Conservation (phyloP, 2,797 vertebrate species). For the Phalanger gymnotis region DNA sequence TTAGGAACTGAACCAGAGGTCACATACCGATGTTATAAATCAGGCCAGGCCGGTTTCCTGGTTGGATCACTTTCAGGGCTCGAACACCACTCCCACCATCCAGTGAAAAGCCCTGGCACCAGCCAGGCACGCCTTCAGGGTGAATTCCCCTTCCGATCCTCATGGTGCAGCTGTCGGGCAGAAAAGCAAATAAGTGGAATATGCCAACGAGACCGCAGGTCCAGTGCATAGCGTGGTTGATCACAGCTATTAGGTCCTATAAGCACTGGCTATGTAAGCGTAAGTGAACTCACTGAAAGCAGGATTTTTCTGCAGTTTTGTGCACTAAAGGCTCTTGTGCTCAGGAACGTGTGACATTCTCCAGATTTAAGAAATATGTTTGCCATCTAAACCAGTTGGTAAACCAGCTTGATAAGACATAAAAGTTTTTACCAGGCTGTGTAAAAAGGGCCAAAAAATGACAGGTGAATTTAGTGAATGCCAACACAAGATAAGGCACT, state of each 20-base stretch:
- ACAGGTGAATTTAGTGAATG: neutral
- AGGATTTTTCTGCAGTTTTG: neutral
- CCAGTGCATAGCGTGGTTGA: neutral
- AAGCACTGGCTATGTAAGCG: neutral
- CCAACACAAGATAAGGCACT: neutral
- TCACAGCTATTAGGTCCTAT: neutral
- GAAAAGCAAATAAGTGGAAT: conserved; percentile 52
- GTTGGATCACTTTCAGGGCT: conserved; percentile 97
- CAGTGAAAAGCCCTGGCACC: conserved; percentile 98
- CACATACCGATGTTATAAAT: conserved; percentile 97
- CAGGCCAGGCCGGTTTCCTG: conserved; percentile 95
- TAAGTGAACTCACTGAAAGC: neutral
- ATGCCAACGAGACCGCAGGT: neutral
- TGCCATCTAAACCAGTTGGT: no score
- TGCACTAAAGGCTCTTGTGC: neutral
- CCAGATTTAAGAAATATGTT: neutral
- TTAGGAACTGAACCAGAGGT: rapidly evolving
- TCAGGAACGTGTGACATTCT: no score
- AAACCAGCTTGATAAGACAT: neutral
- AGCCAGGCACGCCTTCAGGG: conserved; percentile 95
- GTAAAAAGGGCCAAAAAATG: neutral
- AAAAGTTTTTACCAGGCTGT: neutral
- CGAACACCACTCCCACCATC: conserved; percentile 97
- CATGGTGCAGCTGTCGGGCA: conserved; percentile 93
- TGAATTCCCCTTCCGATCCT: conserved; percentile 96